A percentile compares a stretch with the other conserved stretches of the same genome.
Conservation (phyloP, 1,140 invertebrate genomes). For the Drosophila seguyi region DNA sequence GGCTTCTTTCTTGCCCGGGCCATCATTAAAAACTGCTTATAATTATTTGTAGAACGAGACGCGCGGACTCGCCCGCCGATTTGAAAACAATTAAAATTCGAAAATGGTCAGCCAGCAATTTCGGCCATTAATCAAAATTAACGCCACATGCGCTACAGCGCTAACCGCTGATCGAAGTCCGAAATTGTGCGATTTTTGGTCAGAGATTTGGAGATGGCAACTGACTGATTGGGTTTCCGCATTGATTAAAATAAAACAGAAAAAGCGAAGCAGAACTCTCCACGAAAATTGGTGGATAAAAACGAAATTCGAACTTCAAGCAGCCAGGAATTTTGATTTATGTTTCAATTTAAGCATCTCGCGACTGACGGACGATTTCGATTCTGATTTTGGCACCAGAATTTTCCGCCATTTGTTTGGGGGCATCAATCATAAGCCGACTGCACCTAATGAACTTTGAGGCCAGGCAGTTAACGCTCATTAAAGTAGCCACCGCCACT, state of each 20-base stretch:
- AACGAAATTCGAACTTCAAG: slow-evolving; percentile 19
- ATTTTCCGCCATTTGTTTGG: slow-evolving; percentile 62
- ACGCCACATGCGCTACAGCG: slow-evolving; percentile 75
- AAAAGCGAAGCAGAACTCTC: slow-evolving; percentile 22
- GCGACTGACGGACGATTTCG: slow-evolving; percentile 26
- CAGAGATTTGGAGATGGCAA: slow-evolving; percentile 44
- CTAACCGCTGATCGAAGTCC: slow-evolving; percentile 44
- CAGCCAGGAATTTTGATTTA: slow-evolving; percentile 58
- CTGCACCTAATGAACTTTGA: slow-evolving; percentile 80
- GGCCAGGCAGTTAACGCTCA: slow-evolving; percentile 81
- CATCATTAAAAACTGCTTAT: slow-evolving; percentile 82
- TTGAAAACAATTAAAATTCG: slow-evolving; percentile 82
- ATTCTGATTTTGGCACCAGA: slow-evolving; percentile 69
- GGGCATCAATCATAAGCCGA: slow-evolving; percentile 70
- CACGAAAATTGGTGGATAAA: slow-evolving; percentile 55
- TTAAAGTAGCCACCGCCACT: slow-evolving; percentile 80
- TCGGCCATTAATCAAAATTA: slow-evolving; percentile 84
- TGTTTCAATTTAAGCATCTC: slow-evolving; percentile 58
- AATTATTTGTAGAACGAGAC: slow-evolving; percentile 82
- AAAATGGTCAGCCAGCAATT: slow-evolving; percentile 76
- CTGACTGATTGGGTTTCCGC: slow-evolving; percentile 70
- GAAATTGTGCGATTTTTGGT: slow-evolving; percentile 45
- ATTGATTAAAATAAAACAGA: slow-evolving; percentile 51
- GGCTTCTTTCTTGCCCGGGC: slow-evolving; percentile 50
- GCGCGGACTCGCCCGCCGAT: slow-evolving; percentile 73